A percentile compares a stretch with the other conserved stretches of the same genome.
These are phyloP conservation scores for Drosophila helvetica DNA, from an alignment of 2,888 invertebrate genomes.

Conservation along the genomic window DNA sequence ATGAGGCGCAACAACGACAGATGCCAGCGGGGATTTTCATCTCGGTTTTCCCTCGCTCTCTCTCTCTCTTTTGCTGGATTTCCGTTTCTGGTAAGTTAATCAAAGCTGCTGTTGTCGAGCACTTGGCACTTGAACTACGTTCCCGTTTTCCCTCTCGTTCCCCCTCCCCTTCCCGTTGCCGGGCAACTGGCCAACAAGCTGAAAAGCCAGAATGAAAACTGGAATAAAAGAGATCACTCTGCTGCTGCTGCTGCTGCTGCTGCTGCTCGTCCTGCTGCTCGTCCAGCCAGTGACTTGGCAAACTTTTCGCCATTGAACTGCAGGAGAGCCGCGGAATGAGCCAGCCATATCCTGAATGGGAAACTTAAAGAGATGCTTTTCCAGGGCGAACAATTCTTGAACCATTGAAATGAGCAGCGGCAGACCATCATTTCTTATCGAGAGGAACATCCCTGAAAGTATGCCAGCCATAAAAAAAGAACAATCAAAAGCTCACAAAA, in stretches of 20 bases:
- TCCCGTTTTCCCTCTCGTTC: background rate
- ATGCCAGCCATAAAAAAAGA: constrained; percentile 6
- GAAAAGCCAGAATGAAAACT: constrained; percentile 13
- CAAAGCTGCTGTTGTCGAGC: constrained; percentile 29
- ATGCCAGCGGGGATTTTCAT: constrained; percentile 23
- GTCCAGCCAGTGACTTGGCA: constrained; percentile 21
- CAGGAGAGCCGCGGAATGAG: background rate
- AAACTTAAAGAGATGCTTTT: no score
- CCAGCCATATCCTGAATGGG: no score
- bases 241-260: no score
- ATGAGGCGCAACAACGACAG: constrained; percentile 44
- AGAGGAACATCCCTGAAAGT: no score
- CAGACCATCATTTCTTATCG: background rate
- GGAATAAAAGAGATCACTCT: constrained; percentile 17
- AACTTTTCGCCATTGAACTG: constrained; percentile 6
- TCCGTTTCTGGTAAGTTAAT: constrained; percentile 30
- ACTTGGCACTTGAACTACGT: constrained; percentile 9
- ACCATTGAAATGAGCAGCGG: background rate
- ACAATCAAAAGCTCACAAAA: constrained; percentile 14
- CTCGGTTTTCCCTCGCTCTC: constrained; percentile 19
- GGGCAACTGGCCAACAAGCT: constrained; percentile 28
- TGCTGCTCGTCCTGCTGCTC: no score
- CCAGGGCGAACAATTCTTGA: background rate
- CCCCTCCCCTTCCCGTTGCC: background rate
- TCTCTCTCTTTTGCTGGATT: constrained; percentile 8